A percentile compares a stretch with the other conserved stretches of the same genome.
phyloP scores from a whole-genome alignment of 1,140 invertebrate genomes.

The Idris sp. region DNA sequence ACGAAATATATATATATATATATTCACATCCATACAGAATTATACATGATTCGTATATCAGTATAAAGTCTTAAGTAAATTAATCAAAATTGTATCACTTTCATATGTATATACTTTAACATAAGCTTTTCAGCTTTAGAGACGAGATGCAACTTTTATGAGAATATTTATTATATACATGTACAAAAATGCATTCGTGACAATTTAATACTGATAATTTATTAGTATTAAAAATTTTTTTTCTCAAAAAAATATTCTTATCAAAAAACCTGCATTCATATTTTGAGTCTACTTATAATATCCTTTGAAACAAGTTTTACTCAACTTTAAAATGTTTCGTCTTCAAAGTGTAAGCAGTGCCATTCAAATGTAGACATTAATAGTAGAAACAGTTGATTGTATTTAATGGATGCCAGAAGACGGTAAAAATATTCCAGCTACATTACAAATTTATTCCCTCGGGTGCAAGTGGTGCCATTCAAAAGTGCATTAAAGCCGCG shows the following conservation, averaged over 20 bases:
- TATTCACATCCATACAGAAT: conserved; percentile 25
- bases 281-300: conserved; percentile 30
- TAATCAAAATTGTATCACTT: conserved; percentile 33
- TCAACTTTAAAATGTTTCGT: conserved; percentile 45
- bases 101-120: background rate
- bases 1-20: too few relatives aligned
- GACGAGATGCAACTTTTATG: background rate
- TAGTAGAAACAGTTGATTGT: conserved; percentile 50
- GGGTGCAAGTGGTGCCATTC: conserved; percentile 45
- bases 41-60: conserved; percentile 30
- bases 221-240: background rate
- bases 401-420: conserved; percentile 51
- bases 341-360: conserved; percentile 35
- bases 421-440: conserved; percentile 49
- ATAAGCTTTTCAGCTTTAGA: conserved; percentile 1
- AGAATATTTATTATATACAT: conserved; percentile 22
- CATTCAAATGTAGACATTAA: conserved; percentile 49
- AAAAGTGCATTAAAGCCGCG: conserved; percentile 44
- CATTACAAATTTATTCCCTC: conserved; percentile 55
- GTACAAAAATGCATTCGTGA: conserved; percentile 11
- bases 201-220: conserved; percentile 16
- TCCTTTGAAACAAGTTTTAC: conserved; percentile 32
- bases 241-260: conserved; percentile 27
- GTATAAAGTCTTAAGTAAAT: conserved; percentile 30
- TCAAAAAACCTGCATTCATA: conserved; percentile 24